Evolutionary conservation across 2,113 vertebrate genomes (phyloP).

Genomic region (Nyctibius bracteatus): DNA sequence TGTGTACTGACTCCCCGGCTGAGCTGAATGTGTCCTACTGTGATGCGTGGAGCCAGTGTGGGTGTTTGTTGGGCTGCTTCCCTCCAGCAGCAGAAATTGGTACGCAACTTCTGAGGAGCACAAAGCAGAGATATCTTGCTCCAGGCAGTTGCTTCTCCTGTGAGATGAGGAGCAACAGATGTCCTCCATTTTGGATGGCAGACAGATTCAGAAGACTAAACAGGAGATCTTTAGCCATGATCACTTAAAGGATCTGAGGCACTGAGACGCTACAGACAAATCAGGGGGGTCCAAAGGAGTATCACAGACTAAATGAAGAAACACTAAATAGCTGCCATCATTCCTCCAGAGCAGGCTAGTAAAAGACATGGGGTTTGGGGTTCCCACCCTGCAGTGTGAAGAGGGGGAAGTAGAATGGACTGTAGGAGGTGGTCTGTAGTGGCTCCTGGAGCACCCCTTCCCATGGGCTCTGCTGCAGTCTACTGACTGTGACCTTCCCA

Average conservation of each 20-base stretch:
- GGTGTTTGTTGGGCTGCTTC: not conserved
- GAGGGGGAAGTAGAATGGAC: not conserved
- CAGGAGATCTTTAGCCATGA: not conserved
- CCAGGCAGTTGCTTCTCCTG: not conserved
- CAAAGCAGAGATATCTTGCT: not conserved
- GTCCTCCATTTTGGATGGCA: not conserved
- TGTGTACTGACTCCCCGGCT: not conserved
- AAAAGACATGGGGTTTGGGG: not conserved
- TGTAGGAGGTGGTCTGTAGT: not conserved
- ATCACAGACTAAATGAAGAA: not conserved
- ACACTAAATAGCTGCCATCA: not conserved
- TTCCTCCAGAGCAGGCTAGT: not conserved
- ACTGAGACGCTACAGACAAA: not conserved
- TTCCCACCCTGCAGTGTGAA: not conserved
- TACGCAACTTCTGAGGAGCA: not conserved
- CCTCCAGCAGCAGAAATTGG: not conserved
- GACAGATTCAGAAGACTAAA: not conserved
- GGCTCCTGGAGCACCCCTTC: not conserved
- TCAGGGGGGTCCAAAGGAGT: fast-evolving
- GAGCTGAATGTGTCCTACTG: not conserved
- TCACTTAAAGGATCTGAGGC: not conserved
- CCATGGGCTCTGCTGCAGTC: not conserved
- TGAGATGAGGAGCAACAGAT: not conserved
- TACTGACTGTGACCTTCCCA: not conserved
- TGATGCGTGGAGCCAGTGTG: fast-evolving